Conservation (phyloP, 2,888 invertebrate species). For the Machimus rusticus region DNA sequence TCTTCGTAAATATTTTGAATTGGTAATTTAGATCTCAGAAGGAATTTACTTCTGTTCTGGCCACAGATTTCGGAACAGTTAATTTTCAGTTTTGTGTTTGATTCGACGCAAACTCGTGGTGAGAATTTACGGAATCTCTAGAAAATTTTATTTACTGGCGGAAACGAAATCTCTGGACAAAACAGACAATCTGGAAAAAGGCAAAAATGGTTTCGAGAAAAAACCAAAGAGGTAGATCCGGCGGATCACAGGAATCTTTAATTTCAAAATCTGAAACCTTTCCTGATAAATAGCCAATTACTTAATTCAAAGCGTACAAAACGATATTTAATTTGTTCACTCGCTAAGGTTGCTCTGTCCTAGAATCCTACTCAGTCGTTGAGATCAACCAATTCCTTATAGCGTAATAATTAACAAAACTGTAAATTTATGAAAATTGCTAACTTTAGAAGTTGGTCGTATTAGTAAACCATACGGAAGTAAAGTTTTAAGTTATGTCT, state of each 20-base stretch:
- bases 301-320: not conserved
- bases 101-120: not conserved
- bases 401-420: not conserved
- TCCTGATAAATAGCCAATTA: not conserved
- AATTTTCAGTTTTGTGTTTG: not conserved
- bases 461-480: too few species aligned
- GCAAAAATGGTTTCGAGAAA: too few species aligned
- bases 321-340: not conserved
- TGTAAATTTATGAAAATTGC: not conserved
- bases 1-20: not conserved
- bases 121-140: too few species aligned
- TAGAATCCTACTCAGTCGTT: not conserved
- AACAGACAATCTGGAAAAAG: too few species aligned
- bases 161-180: too few species aligned
- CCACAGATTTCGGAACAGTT: not conserved
- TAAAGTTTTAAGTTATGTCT: not conserved
- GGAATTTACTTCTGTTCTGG: not conserved
- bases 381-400: not conserved
- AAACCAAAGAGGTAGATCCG: too few species aligned
- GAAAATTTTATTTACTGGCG: too few species aligned
- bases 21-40: not conserved
- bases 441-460: too few species aligned
- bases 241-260: not conserved
- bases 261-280: not conserved
- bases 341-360: not conserved